phyloP scores from a whole-genome alignment of 2,113 vertebrate species.

The Phodopus roborovskii region DNA sequence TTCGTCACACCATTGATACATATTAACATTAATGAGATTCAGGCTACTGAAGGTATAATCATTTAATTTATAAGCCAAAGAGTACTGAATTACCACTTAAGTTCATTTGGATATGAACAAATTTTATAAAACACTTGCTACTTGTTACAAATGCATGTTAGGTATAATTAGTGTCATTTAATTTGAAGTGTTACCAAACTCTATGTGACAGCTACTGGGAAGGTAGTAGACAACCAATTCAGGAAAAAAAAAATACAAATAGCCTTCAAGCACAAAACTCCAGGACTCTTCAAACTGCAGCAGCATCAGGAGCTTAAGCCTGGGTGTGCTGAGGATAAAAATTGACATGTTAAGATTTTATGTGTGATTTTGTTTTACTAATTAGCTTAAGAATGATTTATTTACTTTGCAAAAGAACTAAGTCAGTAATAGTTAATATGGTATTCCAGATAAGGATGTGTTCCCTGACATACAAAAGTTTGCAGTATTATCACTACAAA shows the following conservation, averaged over 20 bases:
- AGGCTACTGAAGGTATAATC: conserved; percentile 59
- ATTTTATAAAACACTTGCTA: conserved; percentile 69
- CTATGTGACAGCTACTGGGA: conserved; percentile 61
- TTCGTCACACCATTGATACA: neutral
- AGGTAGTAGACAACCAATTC: conserved; percentile 36
- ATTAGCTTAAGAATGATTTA: conserved; percentile 50
- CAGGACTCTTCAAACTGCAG: neutral
- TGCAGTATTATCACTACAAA: neutral
- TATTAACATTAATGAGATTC: conserved; percentile 38
- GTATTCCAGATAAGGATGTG: neutral
- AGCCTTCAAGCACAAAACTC: conserved; percentile 61
- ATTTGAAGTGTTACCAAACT: conserved; percentile 75
- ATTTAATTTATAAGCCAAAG: conserved; percentile 66
- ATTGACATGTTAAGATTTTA: conserved; percentile 17
- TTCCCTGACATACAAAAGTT: neutral
- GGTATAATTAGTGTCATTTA: conserved; percentile 75
- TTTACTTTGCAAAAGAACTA: conserved; percentile 54
- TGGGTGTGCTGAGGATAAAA: conserved; percentile 33
- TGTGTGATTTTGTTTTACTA: conserved; percentile 63
- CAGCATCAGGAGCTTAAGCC: neutral
- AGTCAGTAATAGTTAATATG: conserved; percentile 13
- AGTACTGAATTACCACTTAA: conserved; percentile 69
- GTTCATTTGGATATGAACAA: conserved; percentile 73
- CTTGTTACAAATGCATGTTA: conserved; percentile 78
- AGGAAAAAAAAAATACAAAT: conserved; percentile 62